Evolutionary conservation across 2,113 vertebrate species (phyloP).

Genomic region (Oreochromis aureus): DNA sequence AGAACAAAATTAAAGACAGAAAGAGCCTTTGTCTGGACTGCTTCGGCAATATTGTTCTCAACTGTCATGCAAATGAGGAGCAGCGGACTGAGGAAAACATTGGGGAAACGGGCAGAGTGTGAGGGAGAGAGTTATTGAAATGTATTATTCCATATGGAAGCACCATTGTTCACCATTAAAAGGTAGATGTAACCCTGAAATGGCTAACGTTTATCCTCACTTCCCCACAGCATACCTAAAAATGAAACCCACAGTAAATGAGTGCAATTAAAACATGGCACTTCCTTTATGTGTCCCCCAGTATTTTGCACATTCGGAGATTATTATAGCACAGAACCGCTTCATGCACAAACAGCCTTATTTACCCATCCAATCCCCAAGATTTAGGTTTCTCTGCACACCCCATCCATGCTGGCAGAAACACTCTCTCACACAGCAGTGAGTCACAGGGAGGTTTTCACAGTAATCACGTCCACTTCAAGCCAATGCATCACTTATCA

Average conservation of each 20-base stretch:
- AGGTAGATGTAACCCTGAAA: not conserved
- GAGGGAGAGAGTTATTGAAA: not conserved
- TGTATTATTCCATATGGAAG: not conserved
- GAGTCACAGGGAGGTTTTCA: slow-evolving; percentile 22
- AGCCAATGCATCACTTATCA: not conserved
- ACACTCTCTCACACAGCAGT: not conserved
- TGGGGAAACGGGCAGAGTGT: not conserved
- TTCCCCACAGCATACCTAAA: not conserved
- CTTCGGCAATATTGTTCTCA: slow-evolving; percentile 40
- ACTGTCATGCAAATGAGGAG: slow-evolving; percentile 55
- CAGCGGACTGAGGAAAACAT: slow-evolving; percentile 20
- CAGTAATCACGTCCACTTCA: slow-evolving; percentile 33
- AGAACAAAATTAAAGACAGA: slow-evolving; percentile 25
- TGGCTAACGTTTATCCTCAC: not conserved
- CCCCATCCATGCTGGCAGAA: not conserved
- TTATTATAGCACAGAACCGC: not conserved
- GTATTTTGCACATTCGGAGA: not conserved
- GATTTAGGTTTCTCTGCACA: not conserved
- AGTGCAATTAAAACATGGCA: not conserved
- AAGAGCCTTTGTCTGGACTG: slow-evolving; percentile 25
- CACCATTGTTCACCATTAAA: not conserved
- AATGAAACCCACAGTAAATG: not conserved
- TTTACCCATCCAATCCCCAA: slow-evolving; percentile 1
- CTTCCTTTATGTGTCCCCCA: not conserved
- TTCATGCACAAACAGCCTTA: not conserved